These are phyloP conservation scores for Lethocerus indicus DNA, from an alignment of 1,140 invertebrate species.

Conservation along the genomic window DNA sequence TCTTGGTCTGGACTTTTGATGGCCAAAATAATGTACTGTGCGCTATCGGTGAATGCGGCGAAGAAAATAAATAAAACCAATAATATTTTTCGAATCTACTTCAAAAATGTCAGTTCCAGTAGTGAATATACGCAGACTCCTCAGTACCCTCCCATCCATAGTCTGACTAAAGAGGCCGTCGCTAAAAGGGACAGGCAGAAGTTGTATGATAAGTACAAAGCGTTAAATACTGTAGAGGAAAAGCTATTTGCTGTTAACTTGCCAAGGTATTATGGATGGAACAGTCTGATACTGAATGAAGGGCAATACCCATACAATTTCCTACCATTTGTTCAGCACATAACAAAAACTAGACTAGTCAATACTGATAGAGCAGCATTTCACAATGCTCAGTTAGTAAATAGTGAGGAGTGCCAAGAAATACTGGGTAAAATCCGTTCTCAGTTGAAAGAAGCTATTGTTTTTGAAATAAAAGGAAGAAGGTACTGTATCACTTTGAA, in stretches of 20 bases:
- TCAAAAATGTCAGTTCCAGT: no score
- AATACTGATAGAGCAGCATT: conserved; percentile 31
- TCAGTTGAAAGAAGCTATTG: conserved; percentile 37
- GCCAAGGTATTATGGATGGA: conserved; percentile 61
- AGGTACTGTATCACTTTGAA: conserved; percentile 26
- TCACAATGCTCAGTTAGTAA: neutral
- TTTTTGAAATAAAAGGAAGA: conserved; percentile 33
- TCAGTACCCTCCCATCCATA: conserved; percentile 15
- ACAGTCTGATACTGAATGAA: conserved; percentile 39
- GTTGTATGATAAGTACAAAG: conserved; percentile 28
- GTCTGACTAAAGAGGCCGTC: conserved; percentile 1
- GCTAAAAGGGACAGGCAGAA: conserved; percentile 8
- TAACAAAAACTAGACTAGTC: conserved; percentile 49
- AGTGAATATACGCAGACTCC: conserved; percentile 5
- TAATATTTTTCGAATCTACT: no score
- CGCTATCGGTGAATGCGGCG: no score
- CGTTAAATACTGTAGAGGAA: conserved; percentile 55
- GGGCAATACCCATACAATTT: conserved; percentile 42
- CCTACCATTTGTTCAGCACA: conserved; percentile 42
- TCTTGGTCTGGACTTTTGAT: no score
- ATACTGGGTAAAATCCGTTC: conserved; percentile 30
- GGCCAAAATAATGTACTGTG: no score
- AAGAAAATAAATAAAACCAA: no score
- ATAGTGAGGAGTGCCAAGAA: conserved; percentile 23
- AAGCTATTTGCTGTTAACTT: conserved; percentile 66